A percentile compares a stretch with the other conserved stretches of the same genome.
phyloP scores from a whole-genome alignment of 2,113 vertebrate genomes.

The Erinaceus europaeus region DNA sequence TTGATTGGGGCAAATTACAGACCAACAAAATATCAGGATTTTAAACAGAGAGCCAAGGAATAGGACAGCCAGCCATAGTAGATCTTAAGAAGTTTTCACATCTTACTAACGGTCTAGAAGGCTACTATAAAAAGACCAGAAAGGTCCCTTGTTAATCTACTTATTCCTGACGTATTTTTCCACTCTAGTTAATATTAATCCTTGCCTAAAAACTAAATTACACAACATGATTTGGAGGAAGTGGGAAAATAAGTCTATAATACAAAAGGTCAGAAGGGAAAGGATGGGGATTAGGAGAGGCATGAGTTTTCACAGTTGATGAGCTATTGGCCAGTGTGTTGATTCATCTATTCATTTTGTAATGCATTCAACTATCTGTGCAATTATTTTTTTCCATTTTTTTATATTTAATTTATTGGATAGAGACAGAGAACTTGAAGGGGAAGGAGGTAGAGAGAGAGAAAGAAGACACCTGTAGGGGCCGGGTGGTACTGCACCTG shows the following conservation, averaged over 20 bases:
- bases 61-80: neutral
- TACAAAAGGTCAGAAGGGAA: neutral
- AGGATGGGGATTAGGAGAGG: neutral
- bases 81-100: neutral
- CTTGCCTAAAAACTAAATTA: neutral
- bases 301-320: neutral
- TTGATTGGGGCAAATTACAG: neutral
- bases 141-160: neutral
- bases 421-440: too few relatives aligned
- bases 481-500: too few relatives aligned
- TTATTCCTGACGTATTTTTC: neutral
- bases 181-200: neutral
- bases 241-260: neutral
- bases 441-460: too few relatives aligned
- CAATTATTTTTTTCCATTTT: neutral
- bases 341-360: neutral
- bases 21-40: too few relatives aligned
- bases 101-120: neutral
- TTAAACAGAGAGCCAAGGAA: neutral
- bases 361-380: neutral
- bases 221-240: neutral
- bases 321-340: constrained; percentile 9
- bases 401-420: too few relatives aligned
- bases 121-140: neutral
- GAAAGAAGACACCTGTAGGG: too few relatives aligned